Evolutionary conservation across 2,113 vertebrate genomes (phyloP), one percentile per base, ranked within the genome.

Genomic region (Otocyon megalotis): DNA sequence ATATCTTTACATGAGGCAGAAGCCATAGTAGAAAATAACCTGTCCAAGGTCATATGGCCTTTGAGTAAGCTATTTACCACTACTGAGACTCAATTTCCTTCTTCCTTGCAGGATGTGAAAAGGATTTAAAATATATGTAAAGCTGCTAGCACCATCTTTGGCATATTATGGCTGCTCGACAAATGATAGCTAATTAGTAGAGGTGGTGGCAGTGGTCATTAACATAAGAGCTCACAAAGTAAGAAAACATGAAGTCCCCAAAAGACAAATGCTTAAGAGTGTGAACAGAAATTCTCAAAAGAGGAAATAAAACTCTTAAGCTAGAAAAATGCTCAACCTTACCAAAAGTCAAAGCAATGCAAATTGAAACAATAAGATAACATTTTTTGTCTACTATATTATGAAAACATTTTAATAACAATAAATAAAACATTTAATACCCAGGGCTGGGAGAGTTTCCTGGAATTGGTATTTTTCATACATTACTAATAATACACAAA

Each of bases 271-370:
- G 35, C 10, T 32, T 50, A 65, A 85, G 43, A 84, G 50, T 12
- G 24, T 28, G 63, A 93, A 65, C 43, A 96, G 28, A 96, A 88
- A 32, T 65, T 24, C 32, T 58, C 67, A 96, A 83, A 83, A 80
- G 32, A 71, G 35, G 12, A 96, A 91, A 76, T 89, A 77, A 88
- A 97, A 90, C 14, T 69, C 28, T 88, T 58, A 88, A 88, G 10
- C 65, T 95, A 85, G 13, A 35, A 65, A 91, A 96, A 85, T 74
- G 14, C 74, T 88, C 32, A 82, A 2, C 32, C 32, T 96, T n/a
- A 89, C 43, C 28, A 80, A 88, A 97, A 90, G 58, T 76, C 15
- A 86, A 85, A 95, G 50, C 86, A 88, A 60, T 95, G 53, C 43
- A 87, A 94, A 85, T 82, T 4, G 62, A 87, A 95, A 76, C 16